Evolutionary conservation across 2,113 vertebrate genomes (phyloP).

Genomic region (Acrocephalus kingi): DNA sequence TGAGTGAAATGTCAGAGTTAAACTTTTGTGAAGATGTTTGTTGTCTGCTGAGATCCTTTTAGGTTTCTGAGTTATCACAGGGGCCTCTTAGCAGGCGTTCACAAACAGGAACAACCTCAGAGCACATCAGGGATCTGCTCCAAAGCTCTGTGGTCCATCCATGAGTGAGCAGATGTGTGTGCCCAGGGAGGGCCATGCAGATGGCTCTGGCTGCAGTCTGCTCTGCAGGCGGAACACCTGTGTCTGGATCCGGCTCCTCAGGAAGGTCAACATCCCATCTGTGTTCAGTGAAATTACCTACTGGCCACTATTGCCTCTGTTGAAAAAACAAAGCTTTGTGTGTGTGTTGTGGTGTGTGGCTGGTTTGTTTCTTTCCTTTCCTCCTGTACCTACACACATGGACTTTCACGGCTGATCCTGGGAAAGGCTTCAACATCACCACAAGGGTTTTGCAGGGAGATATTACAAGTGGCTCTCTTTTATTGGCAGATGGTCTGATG

Average conservation of each 20-base stretch:
- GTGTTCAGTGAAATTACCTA: background rate
- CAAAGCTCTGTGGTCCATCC: rapidly evolving
- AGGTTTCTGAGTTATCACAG: background rate
- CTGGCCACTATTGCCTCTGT: background rate
- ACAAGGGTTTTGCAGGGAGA: background rate
- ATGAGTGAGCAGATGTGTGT: background rate
- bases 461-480: background rate
- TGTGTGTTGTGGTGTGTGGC: background rate
- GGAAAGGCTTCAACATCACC: background rate
- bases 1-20: background rate
- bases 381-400: background rate
- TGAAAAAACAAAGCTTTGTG: background rate
- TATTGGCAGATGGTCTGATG: background rate
- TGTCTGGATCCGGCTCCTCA: background rate
- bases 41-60: background rate
- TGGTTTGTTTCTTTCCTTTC: background rate
- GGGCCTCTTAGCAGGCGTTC: rapidly evolving
- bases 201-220: background rate
- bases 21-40: background rate
- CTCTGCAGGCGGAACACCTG: rapidly evolving
- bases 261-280: background rate
- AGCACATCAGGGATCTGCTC: background rate
- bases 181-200: background rate
- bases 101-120: background rate
- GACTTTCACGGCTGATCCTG: background rate